Base-by-base conservation (phyloP, 2,113 vertebrate genomes). In the Polypterus bichir region DNA sequence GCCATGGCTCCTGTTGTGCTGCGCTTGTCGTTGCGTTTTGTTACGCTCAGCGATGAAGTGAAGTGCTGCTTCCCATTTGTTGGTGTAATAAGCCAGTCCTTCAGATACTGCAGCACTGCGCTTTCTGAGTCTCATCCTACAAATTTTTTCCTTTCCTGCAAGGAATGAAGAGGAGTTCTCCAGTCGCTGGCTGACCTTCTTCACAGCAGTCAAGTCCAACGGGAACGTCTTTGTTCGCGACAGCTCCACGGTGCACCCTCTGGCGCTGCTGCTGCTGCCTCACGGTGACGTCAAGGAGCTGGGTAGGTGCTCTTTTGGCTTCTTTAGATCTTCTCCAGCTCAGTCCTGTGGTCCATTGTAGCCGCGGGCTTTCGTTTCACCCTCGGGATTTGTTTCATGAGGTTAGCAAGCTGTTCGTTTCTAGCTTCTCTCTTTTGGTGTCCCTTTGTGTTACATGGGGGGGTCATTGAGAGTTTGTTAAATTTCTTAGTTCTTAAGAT, bases 171-270 rank as follows among this genome's bases (percentile, higher is more conserved):
- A 82, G 0, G 69, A 83, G 9, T 78, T 96, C 2, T 27, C 85
- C 49, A 92, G 90, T 77, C 94, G 92, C 47, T 97, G 94, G 94
- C 78, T 98, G 61, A 97, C 94, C 0, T 98, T 94, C 66, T 98
- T 93, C 81, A 89, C 85, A 62, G 94, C 94, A 0, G 81, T 97
- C 49, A 91, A 97, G 72, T 97, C 94, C 63, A 90, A 80, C 0
- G 91, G 85, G 0, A 79, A 73, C 0, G 91, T 98, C 11, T 98
- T 98, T 7, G 88, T 98, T 67, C 79, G 96, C 59, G 96, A 98
- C 76, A 93, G 90, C 4, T 96, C 94, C 4, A 77, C 84, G 48
- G 91, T 94, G 47, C 92, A 96, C 76, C 94, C 96, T 0, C 78
- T 98, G 2, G 91, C 94, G 1, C 84, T 97, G 73, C 76, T 98